These are phyloP conservation scores for Tragelaphus strepsiceros DNA, from an alignment of 2,113 vertebrate genomes.

Conservation along the genomic window DNA sequence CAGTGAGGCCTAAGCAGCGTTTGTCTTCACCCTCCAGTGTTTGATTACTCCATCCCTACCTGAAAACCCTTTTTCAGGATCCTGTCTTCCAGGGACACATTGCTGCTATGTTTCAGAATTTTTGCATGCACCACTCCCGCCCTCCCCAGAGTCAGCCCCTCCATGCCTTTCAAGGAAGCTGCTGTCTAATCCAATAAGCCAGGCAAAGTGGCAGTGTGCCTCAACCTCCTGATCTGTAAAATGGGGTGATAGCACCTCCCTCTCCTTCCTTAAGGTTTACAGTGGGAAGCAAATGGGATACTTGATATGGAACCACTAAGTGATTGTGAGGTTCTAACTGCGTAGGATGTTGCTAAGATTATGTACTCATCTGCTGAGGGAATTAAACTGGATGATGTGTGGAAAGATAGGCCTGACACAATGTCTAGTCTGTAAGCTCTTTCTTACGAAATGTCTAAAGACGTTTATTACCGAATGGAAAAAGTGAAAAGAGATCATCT, in stretches of 20 bases:
- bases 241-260: background rate
- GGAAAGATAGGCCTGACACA: background rate
- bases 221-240: background rate
- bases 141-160: background rate
- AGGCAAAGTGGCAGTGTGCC: background rate
- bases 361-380: background rate
- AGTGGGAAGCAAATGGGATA: background rate
- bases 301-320: background rate
- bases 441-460: background rate
- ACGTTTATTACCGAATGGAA: background rate
- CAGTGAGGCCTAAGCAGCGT: fast-evolving
- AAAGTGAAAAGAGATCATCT: background rate
- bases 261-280: background rate
- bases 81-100: background rate
- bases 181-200: background rate
- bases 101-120: background rate
- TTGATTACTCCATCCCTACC: background rate
- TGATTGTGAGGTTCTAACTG: background rate
- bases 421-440: background rate
- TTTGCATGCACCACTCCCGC: fast-evolving
- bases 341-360: background rate
- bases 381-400: background rate
- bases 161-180: background rate
- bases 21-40: background rate
- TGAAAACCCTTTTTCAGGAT: background rate